Evolutionary conservation across 2,888 invertebrate genomes (phyloP), one percentile per base, ranked within the genome.

Genomic region (Isoperla grammatica): DNA sequence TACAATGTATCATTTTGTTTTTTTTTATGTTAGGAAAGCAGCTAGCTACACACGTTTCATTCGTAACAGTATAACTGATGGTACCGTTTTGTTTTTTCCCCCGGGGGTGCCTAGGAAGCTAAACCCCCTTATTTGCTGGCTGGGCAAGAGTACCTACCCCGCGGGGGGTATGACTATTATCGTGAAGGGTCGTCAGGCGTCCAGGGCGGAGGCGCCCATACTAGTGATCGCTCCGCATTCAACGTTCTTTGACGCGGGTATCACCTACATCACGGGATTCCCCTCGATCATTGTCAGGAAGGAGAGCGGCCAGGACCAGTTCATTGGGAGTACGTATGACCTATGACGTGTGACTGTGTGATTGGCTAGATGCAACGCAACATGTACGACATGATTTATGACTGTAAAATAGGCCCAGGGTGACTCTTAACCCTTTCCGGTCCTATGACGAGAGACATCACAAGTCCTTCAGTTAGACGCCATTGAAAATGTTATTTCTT

Each of bases 161-260:
- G 87, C 86, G 17, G 88, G 88, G 43, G 88, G 88, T 42, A 87
- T 88, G 87, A 82, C 82, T 67, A 84, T 92, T 70, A 81, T 81
- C 49, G 81, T 90, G 59, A 84, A 87, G 65, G 94, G 94, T 17
- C 81, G 80, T 65, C 87, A 87, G 71, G 91, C 87, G 62, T 79
- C 82, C 62, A 78, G 88, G 53, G 74, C 79, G 60, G 91, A 92
- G 72, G 94, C 94, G 5, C 91, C 93, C 13, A 88, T 95, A 66
- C 79, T 94, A 63, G 89, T 90, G 57, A 83, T 88, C 55, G 92
- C 92, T 1, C 94, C 95, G 2, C 95, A 95, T 75, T 91, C 92
- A 60, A 88, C 91, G 5, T 92, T 90, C 79, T 81, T 93, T 70
- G 95, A 95, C 76, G 88, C 89, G 69, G 86, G 92, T 69, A 86